phyloP scores from a whole-genome alignment of 1,140 invertebrate species.

The Pachyrhynchus sulphureomaculatus region DNA sequence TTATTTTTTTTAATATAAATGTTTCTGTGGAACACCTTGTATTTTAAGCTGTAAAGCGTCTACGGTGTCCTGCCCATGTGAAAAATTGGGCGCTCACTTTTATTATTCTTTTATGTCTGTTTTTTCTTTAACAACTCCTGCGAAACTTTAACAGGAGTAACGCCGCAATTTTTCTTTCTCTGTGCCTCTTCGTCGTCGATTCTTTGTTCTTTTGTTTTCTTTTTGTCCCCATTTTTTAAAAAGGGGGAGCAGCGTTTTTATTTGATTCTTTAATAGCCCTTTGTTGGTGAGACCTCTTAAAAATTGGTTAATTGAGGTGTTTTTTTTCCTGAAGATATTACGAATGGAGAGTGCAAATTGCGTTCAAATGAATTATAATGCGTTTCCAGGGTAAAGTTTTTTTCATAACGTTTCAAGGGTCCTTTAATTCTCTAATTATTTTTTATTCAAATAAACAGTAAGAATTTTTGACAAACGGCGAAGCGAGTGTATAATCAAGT shows the following conservation, averaged over 20 bases:
- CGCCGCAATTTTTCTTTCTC: background rate
- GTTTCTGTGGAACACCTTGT: too few species aligned
- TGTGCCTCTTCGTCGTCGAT: constrained; percentile 12
- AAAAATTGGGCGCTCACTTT: too few species aligned
- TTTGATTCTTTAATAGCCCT: constrained; percentile 21
- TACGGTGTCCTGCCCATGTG: too few species aligned
- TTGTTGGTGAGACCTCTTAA: constrained; percentile 22
- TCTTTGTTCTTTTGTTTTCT: constrained; percentile 34
- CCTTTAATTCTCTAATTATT: too few species aligned
- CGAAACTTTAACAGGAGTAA: background rate
- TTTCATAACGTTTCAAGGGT: too few species aligned
- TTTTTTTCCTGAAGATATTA: constrained; percentile 3
- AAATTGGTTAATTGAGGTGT: constrained; percentile 22
- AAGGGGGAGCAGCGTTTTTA: background rate
- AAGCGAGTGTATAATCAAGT: too few species aligned
- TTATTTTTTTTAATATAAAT: too few species aligned
- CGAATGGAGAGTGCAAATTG: background rate
- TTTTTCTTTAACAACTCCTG: background rate
- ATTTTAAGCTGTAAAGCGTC: too few species aligned
- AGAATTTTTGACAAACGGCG: too few species aligned
- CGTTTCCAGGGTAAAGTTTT: too few species aligned
- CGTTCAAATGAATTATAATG: constrained; percentile 14
- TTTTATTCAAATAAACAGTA: too few species aligned
- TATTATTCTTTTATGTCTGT: background rate
- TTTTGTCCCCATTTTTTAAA: constrained; percentile 24